These are phyloP conservation scores for Luehdorfia chinensis DNA, from an alignment of 1,140 invertebrate species.

Conservation along the genomic window DNA sequence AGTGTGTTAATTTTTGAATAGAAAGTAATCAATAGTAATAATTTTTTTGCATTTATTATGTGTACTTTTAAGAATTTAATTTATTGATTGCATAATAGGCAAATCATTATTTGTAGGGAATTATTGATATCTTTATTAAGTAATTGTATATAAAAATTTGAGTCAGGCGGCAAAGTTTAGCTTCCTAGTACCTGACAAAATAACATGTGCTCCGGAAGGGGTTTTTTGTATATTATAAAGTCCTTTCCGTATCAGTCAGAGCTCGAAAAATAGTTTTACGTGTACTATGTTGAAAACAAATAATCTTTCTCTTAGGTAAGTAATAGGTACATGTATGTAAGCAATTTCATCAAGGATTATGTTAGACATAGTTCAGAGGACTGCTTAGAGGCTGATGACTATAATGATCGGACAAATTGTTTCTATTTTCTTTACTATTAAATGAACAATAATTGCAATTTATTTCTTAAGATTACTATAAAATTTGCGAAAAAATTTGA, in stretches of 20 bases:
- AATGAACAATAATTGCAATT: neutral
- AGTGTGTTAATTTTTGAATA: no score
- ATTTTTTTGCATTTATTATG: no score
- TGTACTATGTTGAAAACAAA: conserved; percentile 35
- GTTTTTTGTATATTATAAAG: conserved; percentile 15
- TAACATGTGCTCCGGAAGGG: conserved; percentile 53
- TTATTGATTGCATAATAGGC: neutral
- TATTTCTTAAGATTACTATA: no score
- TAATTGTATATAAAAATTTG: conserved; percentile 17
- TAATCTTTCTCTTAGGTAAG: no score
- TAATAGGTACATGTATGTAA: no score
- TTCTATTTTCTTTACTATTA: neutral
- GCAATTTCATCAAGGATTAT: no score
- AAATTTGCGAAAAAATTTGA: no score
- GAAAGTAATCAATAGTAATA: no score
- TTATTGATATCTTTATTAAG: neutral
- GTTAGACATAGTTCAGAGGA: no score
- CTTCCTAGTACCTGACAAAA: conserved; percentile 71
- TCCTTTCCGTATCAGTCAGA: conserved; percentile 36
- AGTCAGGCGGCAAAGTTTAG: conserved; percentile 62
- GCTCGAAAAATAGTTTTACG: conserved; percentile 25
- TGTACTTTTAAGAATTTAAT: conserved; percentile 8
- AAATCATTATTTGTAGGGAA: conserved; percentile 3
- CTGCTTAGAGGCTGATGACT: no score
- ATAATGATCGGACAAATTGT: no score